Evolutionary conservation across 2,888 invertebrate species (phyloP).

Genomic region (Coelinius sp.): DNA sequence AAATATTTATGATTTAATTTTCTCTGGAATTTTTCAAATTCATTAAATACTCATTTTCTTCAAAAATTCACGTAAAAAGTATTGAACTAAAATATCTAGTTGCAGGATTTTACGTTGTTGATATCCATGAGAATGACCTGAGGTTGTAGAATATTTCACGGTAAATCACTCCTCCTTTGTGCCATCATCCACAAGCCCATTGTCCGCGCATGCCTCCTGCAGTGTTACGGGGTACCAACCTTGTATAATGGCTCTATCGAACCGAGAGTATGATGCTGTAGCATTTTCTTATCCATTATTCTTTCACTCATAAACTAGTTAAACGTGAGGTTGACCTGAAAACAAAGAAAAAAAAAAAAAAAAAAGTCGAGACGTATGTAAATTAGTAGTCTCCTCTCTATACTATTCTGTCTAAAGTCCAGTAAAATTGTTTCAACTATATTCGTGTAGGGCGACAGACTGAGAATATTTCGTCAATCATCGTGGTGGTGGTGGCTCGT

Average conservation of each 20-base stretch:
- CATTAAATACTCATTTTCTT: not conserved
- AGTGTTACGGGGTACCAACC: slow-evolving; percentile 56
- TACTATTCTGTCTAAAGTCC: not conserved
- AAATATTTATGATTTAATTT: no score
- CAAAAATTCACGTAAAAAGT: not conserved
- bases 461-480: slow-evolving; percentile 69
- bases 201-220: slow-evolving; percentile 60
- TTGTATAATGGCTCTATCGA: slow-evolving; percentile 55
- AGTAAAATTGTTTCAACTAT: not conserved
- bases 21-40: no score
- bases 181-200: slow-evolving; percentile 52
- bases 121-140: not conserved
- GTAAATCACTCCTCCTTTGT: slow-evolving; percentile 29
- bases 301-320: not conserved
- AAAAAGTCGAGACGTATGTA: not conserved
- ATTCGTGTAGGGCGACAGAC: slow-evolving; percentile 38
- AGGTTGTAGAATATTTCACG: slow-evolving; percentile 28
- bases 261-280: slow-evolving; percentile 56
- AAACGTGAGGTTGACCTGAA: not conserved
- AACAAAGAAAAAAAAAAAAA: not conserved
- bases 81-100: not conserved
- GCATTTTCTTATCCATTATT: slow-evolving; percentile 1
- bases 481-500: slow-evolving; percentile 60
- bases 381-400: not conserved
- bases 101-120: not conserved